These are phyloP conservation scores for Calidris pugnax DNA, from an alignment of 2,113 vertebrate species.

Conservation along the genomic window DNA sequence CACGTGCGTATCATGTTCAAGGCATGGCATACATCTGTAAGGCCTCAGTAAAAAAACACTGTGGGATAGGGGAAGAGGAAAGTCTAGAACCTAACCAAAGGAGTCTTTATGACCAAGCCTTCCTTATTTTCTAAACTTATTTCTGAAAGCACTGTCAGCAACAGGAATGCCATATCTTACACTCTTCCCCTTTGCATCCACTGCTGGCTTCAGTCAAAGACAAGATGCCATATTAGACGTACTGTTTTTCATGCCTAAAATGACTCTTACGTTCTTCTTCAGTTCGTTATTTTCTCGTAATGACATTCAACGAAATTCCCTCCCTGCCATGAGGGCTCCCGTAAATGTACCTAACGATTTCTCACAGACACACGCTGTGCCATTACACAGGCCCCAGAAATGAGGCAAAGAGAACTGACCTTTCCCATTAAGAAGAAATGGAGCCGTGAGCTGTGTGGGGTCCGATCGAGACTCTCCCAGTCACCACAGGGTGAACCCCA, in stretches of 20 bases:
- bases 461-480: fast-evolving
- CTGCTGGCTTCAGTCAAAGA: background rate
- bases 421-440: background rate
- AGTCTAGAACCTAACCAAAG: background rate
- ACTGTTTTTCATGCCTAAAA: background rate
- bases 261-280: background rate
- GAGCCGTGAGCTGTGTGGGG: background rate
- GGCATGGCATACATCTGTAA: background rate
- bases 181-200: background rate
- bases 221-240: background rate
- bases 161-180: fast-evolving
- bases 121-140: background rate
- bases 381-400: background rate
- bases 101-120: background rate
- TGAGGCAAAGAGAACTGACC: background rate
- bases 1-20: background rate
- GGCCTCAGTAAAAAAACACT: background rate
- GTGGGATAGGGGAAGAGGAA: background rate
- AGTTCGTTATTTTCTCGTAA: background rate
- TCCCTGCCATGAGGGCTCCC: background rate
- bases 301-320: background rate
- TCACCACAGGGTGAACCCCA: background rate
- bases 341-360: background rate
- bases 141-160: background rate
- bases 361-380: fast-evolving